Evolutionary conservation across 2,113 vertebrate genomes (phyloP).

Genomic region (Tonatia bakeri): DNA sequence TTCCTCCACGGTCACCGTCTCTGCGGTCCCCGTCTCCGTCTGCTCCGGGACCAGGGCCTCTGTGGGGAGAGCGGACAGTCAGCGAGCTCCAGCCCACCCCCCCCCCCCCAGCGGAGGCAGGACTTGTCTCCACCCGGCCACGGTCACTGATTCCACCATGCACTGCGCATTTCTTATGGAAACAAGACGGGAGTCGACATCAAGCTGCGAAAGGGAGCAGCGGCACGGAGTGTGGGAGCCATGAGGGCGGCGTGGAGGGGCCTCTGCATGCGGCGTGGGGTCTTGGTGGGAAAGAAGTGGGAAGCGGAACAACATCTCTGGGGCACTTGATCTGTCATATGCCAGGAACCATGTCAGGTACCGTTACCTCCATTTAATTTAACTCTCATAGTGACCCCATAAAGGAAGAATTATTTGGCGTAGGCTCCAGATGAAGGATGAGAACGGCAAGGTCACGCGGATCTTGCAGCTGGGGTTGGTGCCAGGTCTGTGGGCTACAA

Average conservation of each 20-base stretch:
- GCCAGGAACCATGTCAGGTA: background rate
- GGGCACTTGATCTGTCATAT: background rate
- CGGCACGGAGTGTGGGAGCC: accelerated
- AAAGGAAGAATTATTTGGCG: background rate
- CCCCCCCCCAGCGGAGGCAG: no score
- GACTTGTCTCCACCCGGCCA: no score
- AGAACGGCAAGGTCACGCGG: background rate
- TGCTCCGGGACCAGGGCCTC: no score
- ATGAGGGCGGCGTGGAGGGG: accelerated
- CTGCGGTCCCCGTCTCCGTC: no score
- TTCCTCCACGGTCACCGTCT: slow-evolving; percentile 40
- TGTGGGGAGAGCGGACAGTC: no score
- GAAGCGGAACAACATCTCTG: background rate
- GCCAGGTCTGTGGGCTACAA: background rate
- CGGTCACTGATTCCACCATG: no score
- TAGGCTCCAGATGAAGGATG: background rate
- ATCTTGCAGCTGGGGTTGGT: background rate
- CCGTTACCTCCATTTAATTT: background rate
- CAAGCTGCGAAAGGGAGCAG: background rate
- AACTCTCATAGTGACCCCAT: background rate
- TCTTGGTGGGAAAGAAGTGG: background rate
- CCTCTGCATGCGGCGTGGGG: background rate
- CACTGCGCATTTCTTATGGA: background rate
- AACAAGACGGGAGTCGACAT: background rate
- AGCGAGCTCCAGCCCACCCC: no score